Conservation (phyloP, 2,113 vertebrate genomes). For the Synodontis membranacea region DNA sequence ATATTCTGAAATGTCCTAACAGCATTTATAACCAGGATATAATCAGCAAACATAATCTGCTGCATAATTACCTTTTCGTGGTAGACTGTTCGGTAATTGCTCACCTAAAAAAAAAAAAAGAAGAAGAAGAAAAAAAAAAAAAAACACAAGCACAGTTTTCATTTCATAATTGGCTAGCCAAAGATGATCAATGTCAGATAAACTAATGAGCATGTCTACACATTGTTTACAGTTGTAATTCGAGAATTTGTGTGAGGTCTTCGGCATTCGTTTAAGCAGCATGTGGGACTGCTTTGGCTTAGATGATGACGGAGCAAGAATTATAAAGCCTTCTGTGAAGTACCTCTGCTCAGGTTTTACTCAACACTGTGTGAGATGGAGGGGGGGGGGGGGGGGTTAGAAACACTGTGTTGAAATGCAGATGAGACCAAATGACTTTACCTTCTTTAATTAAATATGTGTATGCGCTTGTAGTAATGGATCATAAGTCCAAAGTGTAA, state of each 20-base stretch:
- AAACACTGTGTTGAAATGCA: slow-evolving; percentile 45
- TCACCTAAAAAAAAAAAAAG: slow-evolving; percentile 22
- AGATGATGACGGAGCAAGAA: slow-evolving; percentile 29
- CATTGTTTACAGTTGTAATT: slow-evolving; percentile 42
- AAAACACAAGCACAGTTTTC: background rate
- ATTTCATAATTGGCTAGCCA: background rate
- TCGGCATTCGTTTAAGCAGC: slow-evolving; percentile 16
- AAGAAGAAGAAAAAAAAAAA: slow-evolving; percentile 38
- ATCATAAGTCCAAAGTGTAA: background rate
- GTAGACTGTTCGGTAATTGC: background rate
- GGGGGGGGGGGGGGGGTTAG: too few species aligned
- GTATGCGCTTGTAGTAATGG: background rate
- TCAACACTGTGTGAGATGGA: background rate
- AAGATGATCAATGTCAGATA: background rate
- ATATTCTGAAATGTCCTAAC: background rate
- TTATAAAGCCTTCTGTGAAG: slow-evolving; percentile 5
- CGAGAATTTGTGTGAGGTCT: slow-evolving; percentile 42
- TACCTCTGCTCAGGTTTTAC: background rate
- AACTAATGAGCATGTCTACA: slow-evolving; percentile 7
- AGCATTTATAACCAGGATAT: background rate
- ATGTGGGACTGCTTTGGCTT: slow-evolving; percentile 38
- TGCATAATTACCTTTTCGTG: slow-evolving; percentile 11
- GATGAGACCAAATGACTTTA: slow-evolving; percentile 32
- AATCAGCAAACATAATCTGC: slow-evolving; percentile 15
- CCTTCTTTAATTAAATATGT: slow-evolving; percentile 44